Base-by-base conservation (phyloP, 1,140 invertebrate species). In the Drosophila jambulina region DNA sequence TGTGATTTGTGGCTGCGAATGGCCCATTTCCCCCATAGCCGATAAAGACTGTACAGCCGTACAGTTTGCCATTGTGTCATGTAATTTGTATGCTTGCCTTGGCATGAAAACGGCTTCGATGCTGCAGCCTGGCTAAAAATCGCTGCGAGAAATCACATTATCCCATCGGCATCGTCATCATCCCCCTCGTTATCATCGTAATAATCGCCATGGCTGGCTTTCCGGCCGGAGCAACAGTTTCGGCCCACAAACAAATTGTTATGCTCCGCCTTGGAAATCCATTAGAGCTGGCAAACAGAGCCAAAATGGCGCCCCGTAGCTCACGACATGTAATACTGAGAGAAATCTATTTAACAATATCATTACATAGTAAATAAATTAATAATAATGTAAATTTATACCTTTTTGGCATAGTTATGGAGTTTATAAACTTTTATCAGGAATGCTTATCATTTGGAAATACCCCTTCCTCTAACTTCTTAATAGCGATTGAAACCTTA, bases 81-180 rank as follows among this genome's bases (percentile, higher is more conserved):
- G 63, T 78, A 54, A 69, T 77, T 78, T 49, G 75, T 71, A 23
- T 51, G 70, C 45, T 42, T 60, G 70, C 45, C 57, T 63, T 78
- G 49, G 76, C 75, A 62, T 59, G 32, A 71, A 78, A 63, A 63
- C 32, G 40, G 32, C 58, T 60, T 58, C 58, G 43, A 62, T 59
- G 40, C 29, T 61, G 45, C 40, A 48, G 60, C 48, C 53, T 42
- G 40, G 45, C 79, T 62, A 27, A 46, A 72, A 81, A 78, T 65
- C 71, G 59, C 57, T 54, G 48, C 43, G 38, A 67, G 58, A 81
- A 64, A 67, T 78, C 61, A 59, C 79, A 81, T 81, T 82, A 82
- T 78, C 60, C 59, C 65, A 65, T 42, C 46, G 59, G 63, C 80
- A 81, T 61, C 54, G 36, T 49, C 58, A 69, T 51, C 77, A 59